phyloP scores from a whole-genome alignment of 2,888 invertebrate species.

The Tortrix viridana region DNA sequence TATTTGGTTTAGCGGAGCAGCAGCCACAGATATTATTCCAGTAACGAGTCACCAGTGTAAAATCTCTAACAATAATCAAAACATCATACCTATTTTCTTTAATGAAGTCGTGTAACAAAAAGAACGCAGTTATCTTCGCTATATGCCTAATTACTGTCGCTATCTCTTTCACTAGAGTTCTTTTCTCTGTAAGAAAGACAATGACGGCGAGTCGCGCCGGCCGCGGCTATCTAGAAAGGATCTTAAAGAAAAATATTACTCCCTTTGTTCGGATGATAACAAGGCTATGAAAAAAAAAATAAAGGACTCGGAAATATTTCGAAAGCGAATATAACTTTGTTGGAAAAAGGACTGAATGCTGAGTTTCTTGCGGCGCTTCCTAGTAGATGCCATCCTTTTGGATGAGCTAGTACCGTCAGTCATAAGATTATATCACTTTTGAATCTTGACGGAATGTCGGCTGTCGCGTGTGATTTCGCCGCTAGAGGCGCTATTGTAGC shows the following conservation, averaged over 20 bases:
- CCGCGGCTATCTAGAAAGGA: conserved; percentile 18
- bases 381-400: too few relatives aligned
- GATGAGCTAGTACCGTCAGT: too few relatives aligned
- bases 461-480: too few relatives aligned
- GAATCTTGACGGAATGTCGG: too few relatives aligned
- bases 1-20: too few relatives aligned
- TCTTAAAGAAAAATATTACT: conserved; percentile 25
- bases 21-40: too few relatives aligned
- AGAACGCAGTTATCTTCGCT: conserved; percentile 12
- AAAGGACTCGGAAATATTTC: conserved; percentile 18
- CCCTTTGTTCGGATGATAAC: conserved; percentile 23
- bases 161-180: conserved; percentile 29
- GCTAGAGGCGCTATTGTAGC: too few relatives aligned
- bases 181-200: conserved; percentile 18
- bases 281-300: conserved; percentile 10
- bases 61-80: neutral
- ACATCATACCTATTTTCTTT: conserved; percentile 6
- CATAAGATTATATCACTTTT: too few relatives aligned
- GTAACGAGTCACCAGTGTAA: too few relatives aligned
- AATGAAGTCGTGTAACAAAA: conserved; percentile 3
- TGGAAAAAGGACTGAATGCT: neutral
- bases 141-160: conserved; percentile 21
- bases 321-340: conserved; percentile 11
- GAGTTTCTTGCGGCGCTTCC: too few relatives aligned
- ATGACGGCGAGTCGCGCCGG: conserved; percentile 4